Evolutionary conservation across 2,888 invertebrate genomes (phyloP).

Genomic region (Thera britannica): DNA sequence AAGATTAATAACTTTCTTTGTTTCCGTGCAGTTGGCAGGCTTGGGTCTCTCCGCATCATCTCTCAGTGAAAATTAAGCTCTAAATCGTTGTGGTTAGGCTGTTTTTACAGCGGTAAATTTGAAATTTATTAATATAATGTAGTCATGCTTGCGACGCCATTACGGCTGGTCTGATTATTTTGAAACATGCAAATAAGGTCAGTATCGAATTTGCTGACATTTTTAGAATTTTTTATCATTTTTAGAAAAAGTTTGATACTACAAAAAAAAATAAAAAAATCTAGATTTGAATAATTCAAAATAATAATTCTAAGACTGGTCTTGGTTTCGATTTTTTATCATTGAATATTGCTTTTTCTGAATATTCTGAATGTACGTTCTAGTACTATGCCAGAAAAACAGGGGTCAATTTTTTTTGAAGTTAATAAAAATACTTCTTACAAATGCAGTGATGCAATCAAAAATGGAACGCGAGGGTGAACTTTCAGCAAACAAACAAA

Average conservation of each 20-base stretch:
- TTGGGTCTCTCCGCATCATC: constrained; percentile 19
- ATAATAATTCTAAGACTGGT: too few relatives aligned
- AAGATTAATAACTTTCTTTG: constrained; percentile 83
- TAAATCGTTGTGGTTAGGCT: constrained; percentile 5
- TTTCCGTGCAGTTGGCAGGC: constrained; percentile 58
- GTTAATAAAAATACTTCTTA: too few relatives aligned
- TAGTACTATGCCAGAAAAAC: too few relatives aligned
- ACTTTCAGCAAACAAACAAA: neutral
- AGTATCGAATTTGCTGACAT: too few relatives aligned
- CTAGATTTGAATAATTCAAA: too few relatives aligned
- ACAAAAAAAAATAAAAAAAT: too few relatives aligned
- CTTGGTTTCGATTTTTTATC: too few relatives aligned
- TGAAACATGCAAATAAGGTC: neutral
- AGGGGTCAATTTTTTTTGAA: too few relatives aligned
- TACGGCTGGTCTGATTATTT: neutral
- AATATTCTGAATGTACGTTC: too few relatives aligned
- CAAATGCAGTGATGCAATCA: constrained; percentile 40
- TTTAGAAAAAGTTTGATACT: too few relatives aligned
- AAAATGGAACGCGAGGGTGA: constrained; percentile 10
- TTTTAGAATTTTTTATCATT: too few relatives aligned
- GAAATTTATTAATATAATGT: constrained; percentile 20
- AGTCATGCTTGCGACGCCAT: neutral
- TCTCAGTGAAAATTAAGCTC: constrained; percentile 19
- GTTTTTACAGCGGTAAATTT: neutral
- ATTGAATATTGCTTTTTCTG: too few relatives aligned